phyloP scores from a whole-genome alignment of 2,888 invertebrate genomes.

The Galerucella nymphaeae region DNA sequence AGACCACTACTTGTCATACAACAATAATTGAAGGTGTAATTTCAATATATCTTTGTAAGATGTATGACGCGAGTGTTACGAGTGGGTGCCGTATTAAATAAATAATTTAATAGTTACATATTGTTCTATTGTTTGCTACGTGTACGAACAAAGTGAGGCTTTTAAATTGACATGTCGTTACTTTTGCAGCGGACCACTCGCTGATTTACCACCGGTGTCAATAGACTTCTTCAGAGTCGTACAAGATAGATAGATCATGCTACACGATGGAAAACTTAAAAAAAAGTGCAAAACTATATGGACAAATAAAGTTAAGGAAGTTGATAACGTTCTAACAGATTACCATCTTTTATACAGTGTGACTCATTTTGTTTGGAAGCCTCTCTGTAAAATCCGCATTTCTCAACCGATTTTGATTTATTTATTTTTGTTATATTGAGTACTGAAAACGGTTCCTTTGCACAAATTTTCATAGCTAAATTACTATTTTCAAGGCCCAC shows the following conservation, averaged over 20 bases:
- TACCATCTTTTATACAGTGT: too few species aligned
- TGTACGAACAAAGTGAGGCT: conserved; percentile 53
- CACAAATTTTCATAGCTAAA: too few species aligned
- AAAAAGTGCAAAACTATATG: too few species aligned
- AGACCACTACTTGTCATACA: conserved; percentile 38
- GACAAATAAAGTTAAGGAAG: too few species aligned
- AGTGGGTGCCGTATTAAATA: conserved; percentile 45
- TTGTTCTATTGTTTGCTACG: conserved; percentile 54
- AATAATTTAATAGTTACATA: conserved; percentile 51
- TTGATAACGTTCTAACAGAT: too few species aligned
- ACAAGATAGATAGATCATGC: not conserved
- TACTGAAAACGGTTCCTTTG: too few species aligned
- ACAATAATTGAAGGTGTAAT: conserved; percentile 45
- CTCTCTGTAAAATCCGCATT: too few species aligned
- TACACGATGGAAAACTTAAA: too few species aligned
- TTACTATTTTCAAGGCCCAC: too few species aligned
- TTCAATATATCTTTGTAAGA: conserved; percentile 46
- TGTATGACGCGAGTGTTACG: conserved; percentile 37
- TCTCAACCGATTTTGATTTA: too few species aligned
- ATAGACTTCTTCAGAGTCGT: conserved; percentile 4
- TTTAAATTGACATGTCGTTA: conserved; percentile 57
- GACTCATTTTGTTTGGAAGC: too few species aligned
- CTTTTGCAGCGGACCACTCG: conserved; percentile 44
- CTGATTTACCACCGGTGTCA: conserved; percentile 27
- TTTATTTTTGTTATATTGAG: too few species aligned